phyloP scores from a whole-genome alignment of 2,888 invertebrate species.

The Mongoloraphidia duomilia region DNA sequence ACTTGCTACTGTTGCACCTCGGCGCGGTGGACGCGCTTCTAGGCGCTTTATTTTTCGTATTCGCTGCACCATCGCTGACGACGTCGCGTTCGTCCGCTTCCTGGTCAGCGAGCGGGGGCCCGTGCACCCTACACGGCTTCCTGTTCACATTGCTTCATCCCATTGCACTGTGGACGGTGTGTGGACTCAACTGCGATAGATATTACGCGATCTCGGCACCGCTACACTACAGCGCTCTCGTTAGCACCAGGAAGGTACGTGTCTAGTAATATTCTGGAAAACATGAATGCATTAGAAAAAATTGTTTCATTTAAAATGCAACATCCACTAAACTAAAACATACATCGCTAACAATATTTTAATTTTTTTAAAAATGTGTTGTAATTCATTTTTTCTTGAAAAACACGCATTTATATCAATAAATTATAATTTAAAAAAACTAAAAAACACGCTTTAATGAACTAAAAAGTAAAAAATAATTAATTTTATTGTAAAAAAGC shows the following conservation, averaged over 20 bases:
- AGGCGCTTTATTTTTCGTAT: conserved; percentile 43
- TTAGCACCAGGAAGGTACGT: conserved; percentile 52
- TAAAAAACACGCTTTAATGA: too few relatives aligned
- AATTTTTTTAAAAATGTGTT: too few relatives aligned
- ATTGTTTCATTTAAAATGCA: too few relatives aligned
- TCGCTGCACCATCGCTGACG: conserved; percentile 35
- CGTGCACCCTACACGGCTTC: conserved; percentile 50
- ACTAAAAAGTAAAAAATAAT: too few relatives aligned
- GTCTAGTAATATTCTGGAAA: conserved; percentile 2
- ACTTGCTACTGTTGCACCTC: conserved; percentile 55
- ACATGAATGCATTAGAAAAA: too few relatives aligned
- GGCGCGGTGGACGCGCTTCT: conserved; percentile 54
- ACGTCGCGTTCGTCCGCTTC: conserved; percentile 18
- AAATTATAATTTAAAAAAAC: too few relatives aligned
- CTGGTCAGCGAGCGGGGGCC: conserved; percentile 36
- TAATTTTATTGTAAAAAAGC: too few relatives aligned
- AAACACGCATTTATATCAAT: too few relatives aligned
- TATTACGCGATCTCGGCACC: conserved; percentile 71
- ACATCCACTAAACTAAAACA: too few relatives aligned
- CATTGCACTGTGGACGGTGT: conserved; percentile 63
- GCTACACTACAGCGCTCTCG: conserved; percentile 62
- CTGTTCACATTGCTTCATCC: conserved; percentile 57
- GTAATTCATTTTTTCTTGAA: too few relatives aligned
- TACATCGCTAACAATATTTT: too few relatives aligned
- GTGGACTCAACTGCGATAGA: conserved; percentile 63